Percentiles rank a stretch among this genome's conserved stretches.
Conservation (phyloP, 2,888 invertebrate species). For the Zygogramma bicolorata region DNA sequence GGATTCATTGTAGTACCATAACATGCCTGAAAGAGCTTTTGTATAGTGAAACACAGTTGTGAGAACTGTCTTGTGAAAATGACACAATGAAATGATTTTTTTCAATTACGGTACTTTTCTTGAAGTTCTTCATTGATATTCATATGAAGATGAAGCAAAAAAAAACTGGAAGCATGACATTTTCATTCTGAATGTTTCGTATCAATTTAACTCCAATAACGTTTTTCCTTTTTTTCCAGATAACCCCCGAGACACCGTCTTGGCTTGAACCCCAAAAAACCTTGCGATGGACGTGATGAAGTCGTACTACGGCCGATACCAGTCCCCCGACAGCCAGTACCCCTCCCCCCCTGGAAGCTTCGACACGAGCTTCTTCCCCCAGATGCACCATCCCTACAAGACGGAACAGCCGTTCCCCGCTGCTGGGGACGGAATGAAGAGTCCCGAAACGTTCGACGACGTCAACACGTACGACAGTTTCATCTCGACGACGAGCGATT, state of each 20-base stretch:
- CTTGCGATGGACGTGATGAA: slow-evolving; percentile 58
- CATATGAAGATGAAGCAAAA: no score
- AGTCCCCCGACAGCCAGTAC: slow-evolving; percentile 33
- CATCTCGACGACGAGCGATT: slow-evolving; percentile 56
- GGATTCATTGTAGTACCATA: no score
- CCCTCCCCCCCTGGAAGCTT: slow-evolving; percentile 25
- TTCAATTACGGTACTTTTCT: no score
- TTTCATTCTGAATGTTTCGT: no score
- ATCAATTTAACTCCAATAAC: no score
- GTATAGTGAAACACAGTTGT: no score
- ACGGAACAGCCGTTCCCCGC: slow-evolving; percentile 41
- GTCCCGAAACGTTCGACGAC: slow-evolving; percentile 55
- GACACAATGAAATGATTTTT: no score
- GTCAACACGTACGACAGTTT: slow-evolving; percentile 61
- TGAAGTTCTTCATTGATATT: no score
- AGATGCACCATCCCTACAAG: slow-evolving; percentile 41
- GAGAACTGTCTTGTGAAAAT: no score
- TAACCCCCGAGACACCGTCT: neutral
- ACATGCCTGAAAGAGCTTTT: no score
- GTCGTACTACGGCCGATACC: slow-evolving; percentile 52
- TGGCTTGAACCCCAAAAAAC: neutral
- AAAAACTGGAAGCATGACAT: no score
- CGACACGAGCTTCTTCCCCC: slow-evolving; percentile 24
- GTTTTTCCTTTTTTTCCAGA: slow-evolving; percentile 13
- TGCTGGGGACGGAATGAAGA: slow-evolving; percentile 29